These are phyloP conservation scores for Furnarius figulus DNA, from an alignment of 2,113 vertebrate species.

Conservation along the genomic window DNA sequence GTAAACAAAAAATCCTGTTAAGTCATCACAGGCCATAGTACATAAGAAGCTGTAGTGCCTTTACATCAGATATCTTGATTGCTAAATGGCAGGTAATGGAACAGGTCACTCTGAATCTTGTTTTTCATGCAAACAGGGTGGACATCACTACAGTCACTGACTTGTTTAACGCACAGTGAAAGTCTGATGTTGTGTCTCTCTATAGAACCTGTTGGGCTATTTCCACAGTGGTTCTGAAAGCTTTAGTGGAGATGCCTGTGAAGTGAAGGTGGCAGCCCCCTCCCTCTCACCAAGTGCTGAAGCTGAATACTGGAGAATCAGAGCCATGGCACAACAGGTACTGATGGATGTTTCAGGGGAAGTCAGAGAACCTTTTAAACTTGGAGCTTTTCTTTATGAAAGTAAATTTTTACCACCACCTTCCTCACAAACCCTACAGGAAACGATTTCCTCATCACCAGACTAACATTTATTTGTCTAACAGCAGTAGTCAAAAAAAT, in stretches of 20 bases:
- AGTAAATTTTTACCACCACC: not conserved
- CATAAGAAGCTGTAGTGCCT: not conserved
- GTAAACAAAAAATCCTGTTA: not conserved
- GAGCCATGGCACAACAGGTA: constrained; percentile 98
- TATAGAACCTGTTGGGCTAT: constrained; percentile 91
- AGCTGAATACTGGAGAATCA: constrained; percentile 96
- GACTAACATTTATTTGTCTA: not conserved
- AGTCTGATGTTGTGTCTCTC: constrained; percentile 28
- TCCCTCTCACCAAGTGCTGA: constrained; percentile 89
- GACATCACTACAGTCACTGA: not conserved
- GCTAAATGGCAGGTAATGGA: not conserved
- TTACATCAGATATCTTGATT: not conserved
- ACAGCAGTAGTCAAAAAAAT: not conserved
- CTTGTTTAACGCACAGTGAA: not conserved
- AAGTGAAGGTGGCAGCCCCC: constrained; percentile 95
- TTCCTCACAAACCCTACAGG: not conserved
- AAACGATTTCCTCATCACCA: not conserved
- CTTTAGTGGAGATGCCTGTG: constrained; percentile 93
- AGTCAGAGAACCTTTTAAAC: not conserved
- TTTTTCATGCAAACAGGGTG: not conserved
- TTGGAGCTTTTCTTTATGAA: not conserved
- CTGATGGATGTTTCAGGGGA: not conserved
- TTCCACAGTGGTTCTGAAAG: constrained; percentile 93
- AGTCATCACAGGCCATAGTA: not conserved
- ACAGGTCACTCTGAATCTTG: not conserved